Evolutionary conservation across 2,113 vertebrate species (phyloP).

Genomic region (Stictonetta naevosa): DNA sequence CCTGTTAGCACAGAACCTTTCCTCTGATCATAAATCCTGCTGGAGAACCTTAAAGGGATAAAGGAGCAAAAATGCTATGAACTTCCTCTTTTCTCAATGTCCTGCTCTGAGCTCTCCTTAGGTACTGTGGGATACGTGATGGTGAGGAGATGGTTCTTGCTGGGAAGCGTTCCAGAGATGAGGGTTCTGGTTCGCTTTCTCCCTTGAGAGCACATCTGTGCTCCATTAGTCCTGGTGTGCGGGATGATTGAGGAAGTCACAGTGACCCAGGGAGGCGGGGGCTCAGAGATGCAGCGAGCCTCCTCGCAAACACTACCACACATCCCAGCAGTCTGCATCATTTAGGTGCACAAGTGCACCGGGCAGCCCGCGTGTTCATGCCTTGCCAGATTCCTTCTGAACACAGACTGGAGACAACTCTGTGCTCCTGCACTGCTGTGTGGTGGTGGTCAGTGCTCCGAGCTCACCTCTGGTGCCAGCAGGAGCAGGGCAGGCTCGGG

Average conservation of each 20-base stretch:
- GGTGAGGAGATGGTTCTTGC: slow-evolving; percentile 43
- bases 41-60: background rate
- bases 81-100: background rate
- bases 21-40: background rate
- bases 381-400: background rate
- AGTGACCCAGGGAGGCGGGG: slow-evolving; percentile 17
- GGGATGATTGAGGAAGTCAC: background rate
- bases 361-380: rapidly evolving
- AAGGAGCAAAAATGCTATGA: background rate
- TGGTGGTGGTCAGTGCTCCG: background rate
- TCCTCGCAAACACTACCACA: background rate
- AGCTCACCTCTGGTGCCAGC: background rate
- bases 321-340: background rate
- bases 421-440: background rate
- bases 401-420: background rate
- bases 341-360: background rate
- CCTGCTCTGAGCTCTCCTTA: background rate
- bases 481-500: background rate
- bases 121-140: slow-evolving; percentile 36
- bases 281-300: background rate
- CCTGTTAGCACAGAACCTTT: background rate
- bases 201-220: slow-evolving; percentile 46
- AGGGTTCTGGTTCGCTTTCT: background rate
- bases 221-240: slow-evolving; percentile 38
- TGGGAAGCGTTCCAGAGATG: background rate